These are phyloP conservation scores for Rostratula benghalensis DNA, from an alignment of 2,113 vertebrate genomes.

Conservation along the genomic window DNA sequence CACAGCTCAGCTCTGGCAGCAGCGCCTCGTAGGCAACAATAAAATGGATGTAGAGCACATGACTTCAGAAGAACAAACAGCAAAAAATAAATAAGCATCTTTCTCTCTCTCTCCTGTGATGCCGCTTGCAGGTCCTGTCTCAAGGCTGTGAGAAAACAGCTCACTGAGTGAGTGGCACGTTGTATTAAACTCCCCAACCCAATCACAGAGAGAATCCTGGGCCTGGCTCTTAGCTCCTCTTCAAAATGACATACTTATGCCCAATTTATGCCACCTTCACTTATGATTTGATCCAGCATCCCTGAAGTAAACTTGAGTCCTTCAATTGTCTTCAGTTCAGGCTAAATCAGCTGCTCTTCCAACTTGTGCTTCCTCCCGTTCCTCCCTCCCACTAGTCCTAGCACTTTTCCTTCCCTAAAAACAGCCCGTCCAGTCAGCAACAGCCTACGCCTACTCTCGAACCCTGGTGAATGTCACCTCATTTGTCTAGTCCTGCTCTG, in stretches of 20 bases:
- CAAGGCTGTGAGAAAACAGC: not conserved
- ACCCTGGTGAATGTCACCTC: not conserved
- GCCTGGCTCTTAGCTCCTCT: not conserved
- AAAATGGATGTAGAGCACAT: slow-evolving; percentile 44
- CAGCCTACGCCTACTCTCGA: not conserved
- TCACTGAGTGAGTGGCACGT: fast-evolving
- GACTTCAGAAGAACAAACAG: slow-evolving; percentile 35
- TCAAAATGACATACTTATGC: not conserved
- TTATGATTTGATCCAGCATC: not conserved
- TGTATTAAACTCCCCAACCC: not conserved
- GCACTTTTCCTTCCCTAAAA: not conserved
- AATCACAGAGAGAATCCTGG: not conserved
- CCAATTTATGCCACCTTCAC: not conserved
- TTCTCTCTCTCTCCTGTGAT: not conserved
- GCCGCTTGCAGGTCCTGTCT: slow-evolving; percentile 6
- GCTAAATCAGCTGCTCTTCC: not conserved
- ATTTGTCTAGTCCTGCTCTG: not conserved
- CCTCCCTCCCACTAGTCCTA: not conserved
- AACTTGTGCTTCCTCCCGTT: not conserved
- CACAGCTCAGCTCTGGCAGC: not conserved
- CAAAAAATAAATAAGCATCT: slow-evolving; percentile 32
- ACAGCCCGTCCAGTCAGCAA: not conserved
- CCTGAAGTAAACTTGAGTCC: not conserved
- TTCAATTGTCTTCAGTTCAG: not conserved
- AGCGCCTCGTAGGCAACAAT: not conserved